phyloP scores from a whole-genome alignment of 2,797 vertebrate genomes.

The Lepus oiostolus region DNA sequence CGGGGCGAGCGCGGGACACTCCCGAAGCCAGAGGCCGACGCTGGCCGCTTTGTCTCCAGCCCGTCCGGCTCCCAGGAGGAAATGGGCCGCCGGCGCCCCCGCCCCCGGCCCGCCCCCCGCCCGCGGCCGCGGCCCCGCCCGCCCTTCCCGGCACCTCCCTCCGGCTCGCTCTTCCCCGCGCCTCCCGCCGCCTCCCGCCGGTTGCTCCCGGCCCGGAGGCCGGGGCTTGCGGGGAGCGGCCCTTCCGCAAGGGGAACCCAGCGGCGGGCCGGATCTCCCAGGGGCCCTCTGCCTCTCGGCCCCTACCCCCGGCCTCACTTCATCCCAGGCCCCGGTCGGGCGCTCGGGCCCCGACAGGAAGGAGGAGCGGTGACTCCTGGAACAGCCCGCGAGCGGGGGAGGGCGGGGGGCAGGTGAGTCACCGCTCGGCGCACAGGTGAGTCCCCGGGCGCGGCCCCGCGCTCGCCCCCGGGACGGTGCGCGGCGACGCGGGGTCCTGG shows the following conservation, averaged over 20 bases:
- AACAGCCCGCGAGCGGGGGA: conserved; percentile 60
- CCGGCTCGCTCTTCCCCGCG: conserved; percentile 69
- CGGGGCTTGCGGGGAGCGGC: too few relatives aligned
- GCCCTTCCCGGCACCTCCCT: conserved; percentile 82
- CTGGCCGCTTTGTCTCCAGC: conserved; percentile 83
- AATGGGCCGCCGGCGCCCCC: conserved; percentile 79
- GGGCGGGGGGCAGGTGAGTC: conserved; percentile 76
- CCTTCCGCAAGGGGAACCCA: not conserved
- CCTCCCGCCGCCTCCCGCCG: conserved; percentile 71
- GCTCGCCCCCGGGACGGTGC: accelerated
- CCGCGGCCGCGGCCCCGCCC: conserved; percentile 54
- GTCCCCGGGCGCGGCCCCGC: not conserved
- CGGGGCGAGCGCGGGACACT: not conserved
- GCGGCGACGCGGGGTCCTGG: accelerated
- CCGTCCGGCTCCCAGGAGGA: conserved; percentile 78
- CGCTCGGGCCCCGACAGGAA: not conserved
- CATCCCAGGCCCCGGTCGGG: not conserved
- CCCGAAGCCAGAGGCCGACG: conserved; percentile 40
- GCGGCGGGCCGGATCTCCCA: accelerated
- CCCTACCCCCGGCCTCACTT: not conserved
- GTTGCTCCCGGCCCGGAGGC: not conserved
- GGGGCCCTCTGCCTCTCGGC: not conserved
- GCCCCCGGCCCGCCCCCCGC: conserved; percentile 80
- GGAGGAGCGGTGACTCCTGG: conserved; percentile 68
- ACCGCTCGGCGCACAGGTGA: conserved; percentile 65